These are phyloP conservation scores for Brachionus rubens DNA, from an alignment of 1,140 invertebrate species.

Conservation along the genomic window DNA sequence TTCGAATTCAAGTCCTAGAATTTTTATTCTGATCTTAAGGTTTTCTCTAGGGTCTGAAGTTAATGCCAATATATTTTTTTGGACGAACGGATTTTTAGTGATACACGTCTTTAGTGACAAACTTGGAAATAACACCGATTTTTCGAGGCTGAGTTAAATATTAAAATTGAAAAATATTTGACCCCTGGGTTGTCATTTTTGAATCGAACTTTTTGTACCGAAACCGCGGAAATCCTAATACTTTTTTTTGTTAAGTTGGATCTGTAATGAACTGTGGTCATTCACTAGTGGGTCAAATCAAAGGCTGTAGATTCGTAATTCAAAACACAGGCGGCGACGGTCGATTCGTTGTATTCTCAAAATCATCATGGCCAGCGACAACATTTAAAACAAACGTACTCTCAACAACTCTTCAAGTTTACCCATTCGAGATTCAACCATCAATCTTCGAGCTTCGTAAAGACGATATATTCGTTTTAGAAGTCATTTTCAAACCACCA, in stretches of 20 bases:
- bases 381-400: constrained; percentile 56
- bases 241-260: constrained; percentile 51
- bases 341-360: constrained; percentile 57
- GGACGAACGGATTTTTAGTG: no score
- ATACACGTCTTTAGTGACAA: no score
- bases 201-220: no score
- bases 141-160: no score
- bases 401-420: constrained; percentile 50
- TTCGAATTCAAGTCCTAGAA: no score
- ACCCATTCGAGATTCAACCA: constrained; percentile 58
- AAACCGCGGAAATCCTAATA: no score
- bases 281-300: constrained; percentile 56
- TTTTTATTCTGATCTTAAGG: no score
- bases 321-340: constrained; percentile 58
- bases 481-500: constrained; percentile 55
- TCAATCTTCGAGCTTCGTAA: constrained; percentile 55
- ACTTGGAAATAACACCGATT: no score
- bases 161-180: no score
- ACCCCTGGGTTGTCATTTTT: no score
- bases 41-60: no score
- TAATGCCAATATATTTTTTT: no score
- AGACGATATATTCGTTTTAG: constrained; percentile 53
- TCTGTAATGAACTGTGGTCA: constrained; percentile 54
- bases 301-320: constrained; percentile 54
- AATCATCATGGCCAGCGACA: constrained; percentile 55